A percentile compares a stretch with the other conserved stretches of the same genome.
Evolutionary conservation across 1,140 invertebrate genomes (phyloP).

Genomic region (Dinoponera quadriceps): DNA sequence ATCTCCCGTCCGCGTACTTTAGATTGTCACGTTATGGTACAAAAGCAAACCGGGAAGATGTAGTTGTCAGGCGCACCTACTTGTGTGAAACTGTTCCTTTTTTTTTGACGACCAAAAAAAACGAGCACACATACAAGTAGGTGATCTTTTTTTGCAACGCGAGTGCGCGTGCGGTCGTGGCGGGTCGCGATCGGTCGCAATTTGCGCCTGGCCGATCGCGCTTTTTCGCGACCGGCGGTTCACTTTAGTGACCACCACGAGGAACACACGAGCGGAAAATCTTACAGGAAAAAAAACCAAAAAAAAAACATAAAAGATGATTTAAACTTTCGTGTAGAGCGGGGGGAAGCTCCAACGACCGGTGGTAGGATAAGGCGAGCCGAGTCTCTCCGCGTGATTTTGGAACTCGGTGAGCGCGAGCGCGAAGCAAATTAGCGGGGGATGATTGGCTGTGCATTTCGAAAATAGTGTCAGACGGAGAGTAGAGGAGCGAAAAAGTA

Average conservation of each 20-base stretch:
- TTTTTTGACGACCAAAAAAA: constrained; percentile 58
- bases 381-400: constrained; percentile 42
- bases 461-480: constrained; percentile 27
- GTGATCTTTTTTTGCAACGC: constrained; percentile 65
- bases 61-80: constrained; percentile 82
- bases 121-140: constrained; percentile 81
- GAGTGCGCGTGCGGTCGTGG: not conserved
- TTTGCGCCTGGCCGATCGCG: not conserved
- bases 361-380: constrained; percentile 2
- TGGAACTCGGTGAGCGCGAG: constrained; percentile 22
- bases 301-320: not conserved
- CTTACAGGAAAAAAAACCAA: constrained; percentile 14
- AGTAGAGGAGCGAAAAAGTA: not conserved
- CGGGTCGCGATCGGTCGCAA: constrained; percentile 38
- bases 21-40: constrained; percentile 12
- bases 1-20: not conserved
- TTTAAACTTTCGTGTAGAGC: constrained; percentile 3
- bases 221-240: constrained; percentile 46
- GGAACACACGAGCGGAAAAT: not conserved
- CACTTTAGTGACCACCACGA: constrained; percentile 2
- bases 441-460: constrained; percentile 51
- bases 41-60: constrained; percentile 80
- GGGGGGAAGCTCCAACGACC: constrained; percentile 39
- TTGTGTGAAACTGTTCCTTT: constrained; percentile 81
- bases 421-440: constrained; percentile 38